Evolutionary conservation across 2,888 invertebrate genomes (phyloP).

Genomic region (Atrina japonica): DNA sequence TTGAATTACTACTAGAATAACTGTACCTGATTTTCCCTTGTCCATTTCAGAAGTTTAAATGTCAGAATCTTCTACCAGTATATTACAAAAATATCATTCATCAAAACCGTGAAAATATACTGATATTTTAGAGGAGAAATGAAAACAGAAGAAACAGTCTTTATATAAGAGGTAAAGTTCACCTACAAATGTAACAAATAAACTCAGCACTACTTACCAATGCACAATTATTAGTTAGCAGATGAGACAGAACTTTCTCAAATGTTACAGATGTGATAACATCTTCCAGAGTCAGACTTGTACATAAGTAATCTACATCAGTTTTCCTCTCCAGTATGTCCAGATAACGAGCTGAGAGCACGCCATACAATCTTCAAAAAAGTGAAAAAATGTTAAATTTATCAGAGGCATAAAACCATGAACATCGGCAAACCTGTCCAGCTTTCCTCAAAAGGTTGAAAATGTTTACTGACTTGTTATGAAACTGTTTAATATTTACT

Average conservation of each 20-base stretch:
- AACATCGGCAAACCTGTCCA: not conserved
- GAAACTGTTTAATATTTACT: no score
- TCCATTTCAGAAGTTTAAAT: no score
- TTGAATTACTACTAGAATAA: no score
- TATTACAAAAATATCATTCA: no score
- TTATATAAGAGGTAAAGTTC: no score
- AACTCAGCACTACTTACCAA: conserved; percentile 39
- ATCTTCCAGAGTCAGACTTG: not conserved
- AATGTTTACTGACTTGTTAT: no score
- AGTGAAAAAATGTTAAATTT: not conserved
- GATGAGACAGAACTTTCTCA: conserved; percentile 35
- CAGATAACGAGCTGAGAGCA: not conserved
- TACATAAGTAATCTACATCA: conserved; percentile 12
- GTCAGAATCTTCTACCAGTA: no score
- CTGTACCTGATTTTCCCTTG: no score
- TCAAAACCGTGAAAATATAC: no score
- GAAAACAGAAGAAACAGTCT: no score
- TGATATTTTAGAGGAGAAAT: no score
- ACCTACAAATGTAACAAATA: not conserved
- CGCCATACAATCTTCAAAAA: conserved; percentile 8
- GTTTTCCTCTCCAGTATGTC: not conserved
- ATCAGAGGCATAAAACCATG: not conserved
- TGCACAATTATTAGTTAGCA: conserved; percentile 24
- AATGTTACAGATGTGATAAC: conserved; percentile 8
- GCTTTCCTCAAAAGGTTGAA: not conserved